Base-by-base conservation (phyloP, 2,797 vertebrate genomes). In the Helostoma temminkii region DNA sequence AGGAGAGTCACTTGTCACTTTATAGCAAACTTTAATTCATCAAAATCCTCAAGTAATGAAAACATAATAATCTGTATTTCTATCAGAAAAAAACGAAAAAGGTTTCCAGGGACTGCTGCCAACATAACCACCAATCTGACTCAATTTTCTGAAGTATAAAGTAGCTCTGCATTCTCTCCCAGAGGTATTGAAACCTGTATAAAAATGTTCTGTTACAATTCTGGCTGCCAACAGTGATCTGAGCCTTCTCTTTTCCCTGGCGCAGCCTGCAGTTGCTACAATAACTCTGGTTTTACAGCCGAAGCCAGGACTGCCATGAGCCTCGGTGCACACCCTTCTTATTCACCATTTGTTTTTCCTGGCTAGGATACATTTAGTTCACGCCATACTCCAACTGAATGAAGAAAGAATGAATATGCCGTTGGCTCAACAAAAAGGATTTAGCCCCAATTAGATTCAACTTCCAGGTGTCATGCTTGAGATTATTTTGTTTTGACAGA, bases 281-380 rank as follows among this genome's bases (percentile, higher is more conserved):
- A 69, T 84, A 89, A 83, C 81, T 77, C 61, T 53, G 47, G 52
- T 74, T 62, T 76, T 62, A 57, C 56, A 65, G 79, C 54, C 34
- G 52, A 62, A 65, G 66, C 52, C 32, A 45, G 59, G 64, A 55
- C 65, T 53, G 77, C 81, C 68, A 28, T 48, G 14, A 82, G 85
- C 69, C 69, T 66, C 26, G 65, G 66, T 84, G 68, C 75, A 55
- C 63, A 56, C 32, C 37, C 56, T 55, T 71, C 80, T 91, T 75
- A 89, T 88, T 88, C 82, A 74, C 68, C 48, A 80, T 89, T 87
- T 88, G 85, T 88, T 90, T 80, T 81, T 70, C 62, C 71, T 80
- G 78, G 80, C 74, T 75, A 69, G 65, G 83, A 80, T 78, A 81
- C 78, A 82, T 89, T 86, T 66, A 85, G 84, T 70, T 76, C 66